Evolutionary conservation across 1,140 invertebrate species (phyloP), one percentile per base, ranked within the genome.

Genomic region (Galleria mellonella): DNA sequence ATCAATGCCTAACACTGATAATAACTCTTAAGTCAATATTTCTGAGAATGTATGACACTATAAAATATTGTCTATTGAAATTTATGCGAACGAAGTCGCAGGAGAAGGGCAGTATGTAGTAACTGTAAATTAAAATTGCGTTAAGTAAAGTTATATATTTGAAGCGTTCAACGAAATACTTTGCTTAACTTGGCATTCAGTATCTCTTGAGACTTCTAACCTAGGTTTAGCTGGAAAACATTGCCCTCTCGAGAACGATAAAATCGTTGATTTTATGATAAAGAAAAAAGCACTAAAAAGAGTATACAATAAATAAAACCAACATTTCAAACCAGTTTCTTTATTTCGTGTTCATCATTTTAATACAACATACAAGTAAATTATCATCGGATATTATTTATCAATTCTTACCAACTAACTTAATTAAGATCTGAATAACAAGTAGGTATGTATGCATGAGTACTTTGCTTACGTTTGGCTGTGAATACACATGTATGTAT

Each of bases 341-440:
- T 84, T 84, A 84, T 84, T 84, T 79, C 73, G 65, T 83, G 76
- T 84, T 77, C 79, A 74, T 79, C 70, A 68, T 83, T 84, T 83
- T 77, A 81, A 83, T 84, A 84, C 81, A 84, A 84, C 81, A 83
- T 84, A 84, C 81, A 83, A 82, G 78, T 85, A 85, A 85, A 85
- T 70, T 83, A 83, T 85, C 78, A 73, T 84, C 81, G 75, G 74
- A 81, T 83, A 81, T 78, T 81, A 79, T 81, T 76, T 77, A 84
- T 84, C 74, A 76, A 83, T 84, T 73, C 81, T 84, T 84, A 84
- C 61, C 30, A 33, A 40, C 77, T 81, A 84, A 66, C 76, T 84
- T 84, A 84, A 71, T 56, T 81, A 74, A 68, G 72, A 79, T 63
- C 64, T 75, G 78, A 77, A 72, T 84, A 83, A 84, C 78, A 83